Conservation (phyloP, 1,140 invertebrate genomes). For the Drosophila pruinosa region DNA sequence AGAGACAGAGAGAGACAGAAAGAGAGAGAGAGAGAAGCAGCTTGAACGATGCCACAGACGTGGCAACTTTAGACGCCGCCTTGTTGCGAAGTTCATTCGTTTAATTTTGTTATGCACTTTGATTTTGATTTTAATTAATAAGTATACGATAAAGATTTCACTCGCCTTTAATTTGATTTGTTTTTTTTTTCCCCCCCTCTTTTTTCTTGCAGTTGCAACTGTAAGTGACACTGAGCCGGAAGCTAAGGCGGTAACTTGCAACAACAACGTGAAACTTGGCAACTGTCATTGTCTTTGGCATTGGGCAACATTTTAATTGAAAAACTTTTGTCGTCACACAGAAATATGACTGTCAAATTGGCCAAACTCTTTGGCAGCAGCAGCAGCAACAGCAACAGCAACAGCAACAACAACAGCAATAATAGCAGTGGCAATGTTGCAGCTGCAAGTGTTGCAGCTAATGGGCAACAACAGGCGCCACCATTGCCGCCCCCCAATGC, state of each 20-base stretch:
- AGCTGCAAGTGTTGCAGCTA: background rate
- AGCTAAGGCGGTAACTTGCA: background rate
- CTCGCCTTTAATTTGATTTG: background rate
- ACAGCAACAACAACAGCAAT: background rate
- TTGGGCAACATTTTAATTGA: slow-evolving; percentile 69
- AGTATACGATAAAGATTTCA: background rate
- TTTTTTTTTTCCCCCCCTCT: background rate
- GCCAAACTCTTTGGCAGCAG: slow-evolving; percentile 64
- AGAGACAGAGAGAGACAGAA: background rate
- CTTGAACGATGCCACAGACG: background rate
- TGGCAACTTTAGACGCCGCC: background rate
- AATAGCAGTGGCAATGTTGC: background rate
- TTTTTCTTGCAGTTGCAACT: slow-evolving; percentile 13
- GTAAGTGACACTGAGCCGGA: background rate
- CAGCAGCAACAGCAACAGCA: slow-evolving; percentile 1
- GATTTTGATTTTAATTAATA: no score
- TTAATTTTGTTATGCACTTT: no score
- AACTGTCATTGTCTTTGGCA: slow-evolving; percentile 57
- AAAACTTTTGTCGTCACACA: slow-evolving; percentile 53
- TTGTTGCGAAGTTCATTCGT: no score
- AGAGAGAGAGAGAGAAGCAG: background rate
- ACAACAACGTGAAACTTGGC: slow-evolving; percentile 8
- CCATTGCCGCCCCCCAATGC: slow-evolving; percentile 60
- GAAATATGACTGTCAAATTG: slow-evolving; percentile 76
- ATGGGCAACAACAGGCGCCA: slow-evolving; percentile 30